Evolutionary conservation across 2,888 invertebrate species (phyloP).

Genomic region (Drosophila yooni): DNA sequence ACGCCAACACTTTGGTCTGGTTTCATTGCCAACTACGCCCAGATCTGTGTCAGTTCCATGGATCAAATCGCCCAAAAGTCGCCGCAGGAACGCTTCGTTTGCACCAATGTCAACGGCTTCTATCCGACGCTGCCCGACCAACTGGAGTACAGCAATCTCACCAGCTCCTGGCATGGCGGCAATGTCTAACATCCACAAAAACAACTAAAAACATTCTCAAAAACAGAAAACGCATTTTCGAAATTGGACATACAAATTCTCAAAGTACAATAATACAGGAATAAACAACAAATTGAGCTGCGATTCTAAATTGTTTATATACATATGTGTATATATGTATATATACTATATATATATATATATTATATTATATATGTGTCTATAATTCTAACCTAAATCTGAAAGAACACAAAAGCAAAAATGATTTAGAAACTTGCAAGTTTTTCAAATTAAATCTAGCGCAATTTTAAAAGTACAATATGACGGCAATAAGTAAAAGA

Average conservation of each 20-base stretch:
- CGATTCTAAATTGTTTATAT: no score
- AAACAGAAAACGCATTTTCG: background rate
- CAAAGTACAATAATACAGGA: slow-evolving; percentile 5
- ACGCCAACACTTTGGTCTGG: slow-evolving; percentile 88
- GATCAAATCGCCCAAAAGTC: slow-evolving; percentile 85
- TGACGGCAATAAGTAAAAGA: background rate
- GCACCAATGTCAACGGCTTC: slow-evolving; percentile 82
- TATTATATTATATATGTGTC: background rate
- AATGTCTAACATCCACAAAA: background rate
- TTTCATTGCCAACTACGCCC: slow-evolving; percentile 88
- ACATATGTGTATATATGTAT: no score
- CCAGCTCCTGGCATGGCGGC: slow-evolving; percentile 44
- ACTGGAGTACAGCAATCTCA: slow-evolving; percentile 46
- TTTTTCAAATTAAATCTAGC: background rate
- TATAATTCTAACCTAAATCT: background rate
- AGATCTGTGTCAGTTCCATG: slow-evolving; percentile 89
- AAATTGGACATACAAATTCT: slow-evolving; percentile 21
- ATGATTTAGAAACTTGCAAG: background rate
- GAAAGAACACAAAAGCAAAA: background rate
- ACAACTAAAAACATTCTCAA: background rate
- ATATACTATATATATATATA: background rate
- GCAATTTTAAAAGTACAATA: background rate
- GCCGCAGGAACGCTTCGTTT: slow-evolving; percentile 71
- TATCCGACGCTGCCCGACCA: slow-evolving; percentile 79
- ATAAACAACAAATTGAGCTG: slow-evolving; percentile 7